phyloP scores from a whole-genome alignment of 2,113 vertebrate species.

The Pseudopipra pipra region DNA sequence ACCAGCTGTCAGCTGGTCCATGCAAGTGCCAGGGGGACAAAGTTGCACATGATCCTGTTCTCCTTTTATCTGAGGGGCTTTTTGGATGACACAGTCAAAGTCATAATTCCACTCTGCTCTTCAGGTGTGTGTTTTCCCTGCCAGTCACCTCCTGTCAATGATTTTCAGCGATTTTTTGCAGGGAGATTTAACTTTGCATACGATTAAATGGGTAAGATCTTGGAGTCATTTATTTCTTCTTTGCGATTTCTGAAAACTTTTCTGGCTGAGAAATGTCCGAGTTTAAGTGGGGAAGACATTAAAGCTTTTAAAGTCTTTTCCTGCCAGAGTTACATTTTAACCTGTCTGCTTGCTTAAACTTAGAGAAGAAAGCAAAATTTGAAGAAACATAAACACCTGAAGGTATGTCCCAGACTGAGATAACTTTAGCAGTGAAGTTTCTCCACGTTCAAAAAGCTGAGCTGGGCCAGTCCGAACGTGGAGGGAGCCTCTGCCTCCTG shows the following conservation, averaged over 20 bases:
- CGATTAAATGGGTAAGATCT: not conserved
- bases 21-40: fast-evolving
- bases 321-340: not conserved
- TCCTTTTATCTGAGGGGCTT: not conserved
- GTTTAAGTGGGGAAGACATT: not conserved
- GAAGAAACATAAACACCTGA: not conserved
- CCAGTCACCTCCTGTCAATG: not conserved
- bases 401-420: not conserved
- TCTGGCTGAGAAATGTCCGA: not conserved
- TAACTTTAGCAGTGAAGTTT: not conserved
- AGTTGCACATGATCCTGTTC: not conserved
- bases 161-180: not conserved
- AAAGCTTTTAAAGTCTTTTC: not conserved
- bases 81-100: not conserved
- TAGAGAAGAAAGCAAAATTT: not conserved
- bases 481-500: not conserved
- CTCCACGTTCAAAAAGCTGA: not conserved
- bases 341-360: not conserved
- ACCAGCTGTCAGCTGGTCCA: not conserved
- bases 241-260: not conserved
- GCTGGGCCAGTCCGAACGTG: not conserved
- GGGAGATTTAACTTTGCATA: not conserved
- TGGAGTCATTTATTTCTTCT: not conserved
- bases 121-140: not conserved
- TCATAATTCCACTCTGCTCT: not conserved